Evolutionary conservation across 2,113 vertebrate genomes (phyloP).

Genomic region (Colinus virginianus): DNA sequence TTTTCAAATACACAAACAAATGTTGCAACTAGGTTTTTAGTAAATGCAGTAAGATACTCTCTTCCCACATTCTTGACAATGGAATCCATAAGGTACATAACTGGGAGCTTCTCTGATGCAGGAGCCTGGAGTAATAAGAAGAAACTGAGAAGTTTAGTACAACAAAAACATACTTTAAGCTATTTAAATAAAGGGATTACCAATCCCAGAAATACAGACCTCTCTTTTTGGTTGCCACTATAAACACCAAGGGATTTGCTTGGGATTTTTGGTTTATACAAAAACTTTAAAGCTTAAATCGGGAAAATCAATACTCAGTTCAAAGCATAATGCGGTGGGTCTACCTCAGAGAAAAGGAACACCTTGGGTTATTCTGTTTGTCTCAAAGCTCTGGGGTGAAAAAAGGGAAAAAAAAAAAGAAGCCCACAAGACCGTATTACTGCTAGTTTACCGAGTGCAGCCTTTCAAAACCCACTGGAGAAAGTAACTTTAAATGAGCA

Average conservation of each 20-base stretch:
- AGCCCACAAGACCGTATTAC: constrained; percentile 32
- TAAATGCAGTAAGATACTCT: constrained; percentile 98
- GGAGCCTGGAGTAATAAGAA: constrained; percentile 97
- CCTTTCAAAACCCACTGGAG: constrained; percentile 34
- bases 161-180: constrained; percentile 74
- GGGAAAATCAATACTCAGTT: constrained; percentile 32
- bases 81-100: constrained; percentile 99
- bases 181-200: constrained; percentile 72
- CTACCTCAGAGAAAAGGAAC: constrained; percentile 17
- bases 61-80: constrained; percentile 99
- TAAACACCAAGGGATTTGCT: constrained; percentile 46
- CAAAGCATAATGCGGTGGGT: constrained; percentile 45
- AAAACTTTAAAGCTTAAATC: constrained; percentile 50
- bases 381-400: neutral
- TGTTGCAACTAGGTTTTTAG: constrained; percentile 99
- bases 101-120: constrained; percentile 95
- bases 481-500: constrained; percentile 31
- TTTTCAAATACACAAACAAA: constrained; percentile 99
- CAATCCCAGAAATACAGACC: constrained; percentile 77
- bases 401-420: neutral
- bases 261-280: constrained; percentile 32
- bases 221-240: constrained; percentile 73
- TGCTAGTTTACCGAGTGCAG: constrained; percentile 8
- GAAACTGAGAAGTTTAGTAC: constrained; percentile 99
- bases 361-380: neutral